Evolutionary conservation across 1,140 invertebrate species (phyloP).

Genomic region (Zophobas morio): DNA sequence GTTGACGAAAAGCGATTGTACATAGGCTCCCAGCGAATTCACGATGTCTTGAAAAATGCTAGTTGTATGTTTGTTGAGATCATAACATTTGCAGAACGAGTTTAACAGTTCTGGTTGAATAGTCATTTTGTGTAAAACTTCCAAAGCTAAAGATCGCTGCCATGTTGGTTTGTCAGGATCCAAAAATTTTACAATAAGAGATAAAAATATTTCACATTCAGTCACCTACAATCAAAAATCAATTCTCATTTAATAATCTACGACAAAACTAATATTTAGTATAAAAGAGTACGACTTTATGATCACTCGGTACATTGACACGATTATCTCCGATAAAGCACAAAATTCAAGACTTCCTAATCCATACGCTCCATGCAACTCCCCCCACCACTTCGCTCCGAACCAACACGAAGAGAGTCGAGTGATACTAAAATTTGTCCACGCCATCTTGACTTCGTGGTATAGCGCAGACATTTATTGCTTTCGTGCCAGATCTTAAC

Average conservation of each 20-base stretch:
- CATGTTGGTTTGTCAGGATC: conserved; percentile 96
- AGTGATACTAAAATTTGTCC: too few species aligned
- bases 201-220: conserved; percentile 98
- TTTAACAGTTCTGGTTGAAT: conserved; percentile 89
- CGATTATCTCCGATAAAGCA: too few species aligned
- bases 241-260: background rate
- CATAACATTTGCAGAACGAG: conserved; percentile 95
- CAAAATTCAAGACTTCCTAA: too few species aligned
- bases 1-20: conserved; percentile 93
- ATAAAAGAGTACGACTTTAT: too few species aligned
- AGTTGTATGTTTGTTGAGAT: conserved; percentile 92
- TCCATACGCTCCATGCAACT: too few species aligned
- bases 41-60: conserved; percentile 97
- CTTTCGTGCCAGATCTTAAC: too few species aligned
- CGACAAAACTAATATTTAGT: too few species aligned
- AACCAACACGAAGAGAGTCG: too few species aligned
- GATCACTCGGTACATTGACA: too few species aligned
- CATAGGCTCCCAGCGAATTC: conserved; percentile 93
- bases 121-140: conserved; percentile 95
- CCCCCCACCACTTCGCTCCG: too few species aligned
- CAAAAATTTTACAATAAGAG: conserved; percentile 96
- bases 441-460: too few species aligned
- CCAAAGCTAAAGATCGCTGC: conserved; percentile 94
- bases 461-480: too few species aligned
- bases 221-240: conserved; percentile 80